Evolutionary conservation across 1,140 invertebrate genomes (phyloP).

Genomic region (Venturia canescens): DNA sequence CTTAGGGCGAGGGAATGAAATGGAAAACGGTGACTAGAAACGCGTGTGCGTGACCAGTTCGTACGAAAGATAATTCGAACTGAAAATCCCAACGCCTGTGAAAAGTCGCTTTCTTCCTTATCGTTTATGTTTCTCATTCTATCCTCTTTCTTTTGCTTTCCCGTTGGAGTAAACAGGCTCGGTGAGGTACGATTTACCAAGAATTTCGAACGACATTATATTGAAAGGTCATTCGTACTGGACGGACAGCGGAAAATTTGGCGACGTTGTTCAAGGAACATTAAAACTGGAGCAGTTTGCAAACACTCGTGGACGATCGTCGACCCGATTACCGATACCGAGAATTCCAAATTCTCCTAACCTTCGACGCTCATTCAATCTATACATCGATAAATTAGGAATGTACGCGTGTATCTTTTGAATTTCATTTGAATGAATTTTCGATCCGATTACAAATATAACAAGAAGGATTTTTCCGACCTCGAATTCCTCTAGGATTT

Average conservation of each 20-base stretch:
- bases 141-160: not conserved
- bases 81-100: not conserved
- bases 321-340: not conserved
- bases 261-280: slow-evolving; percentile 56
- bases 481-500: not conserved
- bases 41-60: not conserved
- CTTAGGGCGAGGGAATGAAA: not conserved
- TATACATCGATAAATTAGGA: not conserved
- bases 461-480: not conserved
- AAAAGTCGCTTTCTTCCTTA: not conserved
- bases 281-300: slow-evolving; percentile 54
- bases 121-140: not conserved
- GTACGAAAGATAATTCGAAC: not conserved
- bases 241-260: slow-evolving; percentile 50
- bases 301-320: slow-evolving; percentile 52
- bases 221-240: slow-evolving; percentile 48
- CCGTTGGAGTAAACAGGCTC: slow-evolving; percentile 3
- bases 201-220: slow-evolving; percentile 44
- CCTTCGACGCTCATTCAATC: not conserved
- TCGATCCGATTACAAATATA: not conserved
- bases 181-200: slow-evolving; percentile 19
- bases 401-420: not conserved
- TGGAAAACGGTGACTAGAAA: not conserved
- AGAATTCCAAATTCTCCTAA: not conserved
- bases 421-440: not conserved